These are phyloP conservation scores for Zaprionus davidi DNA, from an alignment of 1,140 invertebrate genomes.

Conservation along the genomic window DNA sequence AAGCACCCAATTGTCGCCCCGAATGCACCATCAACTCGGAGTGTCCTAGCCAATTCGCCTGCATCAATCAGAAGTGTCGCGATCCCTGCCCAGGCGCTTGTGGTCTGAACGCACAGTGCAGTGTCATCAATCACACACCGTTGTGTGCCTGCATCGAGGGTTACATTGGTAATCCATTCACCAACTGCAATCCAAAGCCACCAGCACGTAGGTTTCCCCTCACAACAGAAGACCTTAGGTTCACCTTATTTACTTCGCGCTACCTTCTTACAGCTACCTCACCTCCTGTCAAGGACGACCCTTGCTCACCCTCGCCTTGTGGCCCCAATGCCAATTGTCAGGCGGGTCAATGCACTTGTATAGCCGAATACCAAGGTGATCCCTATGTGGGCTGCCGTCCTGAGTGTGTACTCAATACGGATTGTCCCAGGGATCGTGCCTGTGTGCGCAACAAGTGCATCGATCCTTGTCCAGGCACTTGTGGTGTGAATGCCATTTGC, in stretches of 20 bases:
- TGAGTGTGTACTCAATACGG: constrained; percentile 93
- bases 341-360: constrained; percentile 92
- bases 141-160: constrained; percentile 88
- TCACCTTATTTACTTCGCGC: constrained; percentile 16
- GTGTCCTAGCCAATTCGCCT: constrained; percentile 91
- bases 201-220: constrained; percentile 72
- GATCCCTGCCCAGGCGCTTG: constrained; percentile 94
- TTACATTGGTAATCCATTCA: constrained; percentile 90
- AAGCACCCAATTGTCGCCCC: constrained; percentile 92
- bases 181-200: constrained; percentile 86
- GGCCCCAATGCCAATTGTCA: constrained; percentile 91
- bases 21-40: constrained; percentile 93
- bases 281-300: constrained; percentile 68
- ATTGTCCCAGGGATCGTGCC: constrained; percentile 89
- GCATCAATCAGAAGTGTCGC: constrained; percentile 91
- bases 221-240: background rate
- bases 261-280: constrained; percentile 52
- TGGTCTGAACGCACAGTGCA: constrained; percentile 90
- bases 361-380: constrained; percentile 92
- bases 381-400: constrained; percentile 93
- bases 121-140: constrained; percentile 87
- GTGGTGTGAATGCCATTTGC: constrained; percentile 91
- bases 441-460: constrained; percentile 93
- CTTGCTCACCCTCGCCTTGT: constrained; percentile 92
- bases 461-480: constrained; percentile 92